Conservation (phyloP, 1,140 invertebrate species). For the Drosophila sproati region DNA sequence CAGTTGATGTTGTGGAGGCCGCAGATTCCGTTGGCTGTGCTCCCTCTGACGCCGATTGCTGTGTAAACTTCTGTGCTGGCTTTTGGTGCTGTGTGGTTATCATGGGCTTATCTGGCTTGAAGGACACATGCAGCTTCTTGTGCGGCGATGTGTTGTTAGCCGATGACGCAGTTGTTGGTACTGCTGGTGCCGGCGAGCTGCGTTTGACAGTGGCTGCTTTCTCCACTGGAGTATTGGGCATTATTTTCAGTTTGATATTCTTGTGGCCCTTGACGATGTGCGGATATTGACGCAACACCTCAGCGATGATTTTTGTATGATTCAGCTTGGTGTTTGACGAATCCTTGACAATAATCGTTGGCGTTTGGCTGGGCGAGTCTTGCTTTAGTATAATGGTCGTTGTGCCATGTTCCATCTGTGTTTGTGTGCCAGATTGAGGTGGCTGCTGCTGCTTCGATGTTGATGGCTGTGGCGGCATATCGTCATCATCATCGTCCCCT, state of each 20-base stretch:
- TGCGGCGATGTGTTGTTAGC: slow-evolving; percentile 54
- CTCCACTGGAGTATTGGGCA: slow-evolving; percentile 85
- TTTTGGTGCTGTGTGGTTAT: slow-evolving; percentile 66
- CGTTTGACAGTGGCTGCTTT: slow-evolving; percentile 44
- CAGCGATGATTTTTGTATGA: slow-evolving; percentile 94
- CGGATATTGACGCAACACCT: slow-evolving; percentile 94
- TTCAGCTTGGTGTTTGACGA: slow-evolving; percentile 87
- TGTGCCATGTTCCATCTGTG: slow-evolving; percentile 69
- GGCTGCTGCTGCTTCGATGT: slow-evolving; percentile 58
- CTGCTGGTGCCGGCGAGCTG: slow-evolving; percentile 32
- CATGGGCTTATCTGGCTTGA: slow-evolving; percentile 66
- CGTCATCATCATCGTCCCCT: slow-evolving; percentile 84
- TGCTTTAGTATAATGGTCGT: slow-evolving; percentile 81
- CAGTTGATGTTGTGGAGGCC: slow-evolving; percentile 75
- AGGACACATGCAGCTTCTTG: slow-evolving; percentile 69
- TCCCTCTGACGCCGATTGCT: slow-evolving; percentile 12
- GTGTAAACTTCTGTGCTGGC: slow-evolving; percentile 32
- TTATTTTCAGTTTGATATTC: slow-evolving; percentile 94
- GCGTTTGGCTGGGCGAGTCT: slow-evolving; percentile 72
- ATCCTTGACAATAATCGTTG: slow-evolving; percentile 84
- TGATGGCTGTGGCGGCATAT: slow-evolving; percentile 64
- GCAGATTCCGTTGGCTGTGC: slow-evolving; percentile 15
- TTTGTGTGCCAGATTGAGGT: slow-evolving; percentile 48
- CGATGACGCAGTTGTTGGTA: slow-evolving; percentile 11
- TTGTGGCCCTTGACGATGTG: slow-evolving; percentile 94